Percentiles rank a stretch among this genome's conserved stretches.
These are phyloP conservation scores for Endotricha flammealis DNA, from an alignment of 2,888 invertebrate species.

Conservation along the genomic window DNA sequence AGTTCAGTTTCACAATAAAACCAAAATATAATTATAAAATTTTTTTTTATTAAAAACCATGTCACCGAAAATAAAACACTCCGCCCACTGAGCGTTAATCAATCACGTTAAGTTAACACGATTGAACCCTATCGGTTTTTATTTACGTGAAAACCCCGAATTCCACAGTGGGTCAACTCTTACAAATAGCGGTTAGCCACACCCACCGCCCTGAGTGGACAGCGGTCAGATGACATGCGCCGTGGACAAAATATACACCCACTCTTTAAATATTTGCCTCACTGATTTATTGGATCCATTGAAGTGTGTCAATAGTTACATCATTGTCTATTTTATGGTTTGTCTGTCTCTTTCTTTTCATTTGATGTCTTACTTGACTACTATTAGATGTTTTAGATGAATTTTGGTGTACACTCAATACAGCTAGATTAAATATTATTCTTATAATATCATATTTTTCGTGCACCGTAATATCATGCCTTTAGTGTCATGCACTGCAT, in stretches of 20 bases:
- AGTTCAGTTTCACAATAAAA: too few species aligned
- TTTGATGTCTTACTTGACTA: too few species aligned
- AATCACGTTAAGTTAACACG: conserved; percentile 22
- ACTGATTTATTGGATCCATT: conserved; percentile 30
- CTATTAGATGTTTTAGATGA: too few species aligned
- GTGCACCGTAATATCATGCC: too few species aligned
- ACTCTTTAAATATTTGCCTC: conserved; percentile 26
- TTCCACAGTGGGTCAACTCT: conserved; percentile 31
- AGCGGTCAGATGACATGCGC: conserved; percentile 72
- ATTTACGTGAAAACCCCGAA: conserved; percentile 42
- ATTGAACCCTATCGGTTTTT: conserved; percentile 49
- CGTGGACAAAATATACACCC: conserved; percentile 50
- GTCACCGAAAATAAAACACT: too few species aligned
- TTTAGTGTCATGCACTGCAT: too few species aligned
- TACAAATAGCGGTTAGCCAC: conserved; percentile 38
- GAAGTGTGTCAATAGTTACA: conserved; percentile 9
- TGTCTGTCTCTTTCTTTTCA: too few species aligned
- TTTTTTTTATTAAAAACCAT: too few species aligned
- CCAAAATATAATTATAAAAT: too few species aligned
- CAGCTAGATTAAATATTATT: too few species aligned
- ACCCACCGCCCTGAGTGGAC: conserved; percentile 66
- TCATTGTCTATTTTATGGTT: background rate
- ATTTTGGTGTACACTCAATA: too few species aligned
- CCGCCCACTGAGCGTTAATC: conserved; percentile 20
- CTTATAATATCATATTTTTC: too few species aligned